phyloP scores from a whole-genome alignment of 1,140 invertebrate genomes.

The Pseudomyrmex concolor region DNA sequence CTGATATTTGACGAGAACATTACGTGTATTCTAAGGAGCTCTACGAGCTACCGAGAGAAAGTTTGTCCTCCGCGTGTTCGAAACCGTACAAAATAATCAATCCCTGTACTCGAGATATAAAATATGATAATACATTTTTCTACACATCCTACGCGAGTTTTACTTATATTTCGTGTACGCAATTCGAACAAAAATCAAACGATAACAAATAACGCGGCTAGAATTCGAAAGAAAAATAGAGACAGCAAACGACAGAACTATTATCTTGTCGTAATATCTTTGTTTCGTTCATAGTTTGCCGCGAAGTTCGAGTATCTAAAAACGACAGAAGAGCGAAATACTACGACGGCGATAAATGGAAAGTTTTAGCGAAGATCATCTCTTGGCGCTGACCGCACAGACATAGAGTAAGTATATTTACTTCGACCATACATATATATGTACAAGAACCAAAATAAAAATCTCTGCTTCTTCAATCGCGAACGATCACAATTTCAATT shows the following conservation, averaged over 20 bases:
- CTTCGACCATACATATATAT: conserved; percentile 28
- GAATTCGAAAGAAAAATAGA: not conserved
- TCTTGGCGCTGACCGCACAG: conserved; percentile 20
- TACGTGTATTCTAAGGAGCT: conserved; percentile 42
- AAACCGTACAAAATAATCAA: conserved; percentile 43
- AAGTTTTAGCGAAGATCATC: not conserved
- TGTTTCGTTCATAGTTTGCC: not conserved
- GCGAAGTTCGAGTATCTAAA: not conserved
- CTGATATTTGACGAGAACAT: no score
- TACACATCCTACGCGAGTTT: conserved; percentile 39
- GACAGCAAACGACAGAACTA: conserved; percentile 7
- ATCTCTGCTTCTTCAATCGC: conserved; percentile 55
- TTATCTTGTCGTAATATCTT: not conserved
- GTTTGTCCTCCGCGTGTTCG: not conserved
- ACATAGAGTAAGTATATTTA: conserved; percentile 26
- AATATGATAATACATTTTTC: conserved; percentile 14
- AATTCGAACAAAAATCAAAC: not conserved
- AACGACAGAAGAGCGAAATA: not conserved
- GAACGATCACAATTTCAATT: conserved; percentile 51
- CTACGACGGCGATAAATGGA: not conserved
- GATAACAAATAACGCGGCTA: not conserved
- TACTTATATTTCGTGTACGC: conserved; percentile 5
- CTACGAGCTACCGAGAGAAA: conserved; percentile 28
- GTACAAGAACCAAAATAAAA: conserved; percentile 42
- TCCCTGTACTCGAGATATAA: not conserved